phyloP scores from a whole-genome alignment of 2,888 invertebrate species.

The Morpho achilles region DNA sequence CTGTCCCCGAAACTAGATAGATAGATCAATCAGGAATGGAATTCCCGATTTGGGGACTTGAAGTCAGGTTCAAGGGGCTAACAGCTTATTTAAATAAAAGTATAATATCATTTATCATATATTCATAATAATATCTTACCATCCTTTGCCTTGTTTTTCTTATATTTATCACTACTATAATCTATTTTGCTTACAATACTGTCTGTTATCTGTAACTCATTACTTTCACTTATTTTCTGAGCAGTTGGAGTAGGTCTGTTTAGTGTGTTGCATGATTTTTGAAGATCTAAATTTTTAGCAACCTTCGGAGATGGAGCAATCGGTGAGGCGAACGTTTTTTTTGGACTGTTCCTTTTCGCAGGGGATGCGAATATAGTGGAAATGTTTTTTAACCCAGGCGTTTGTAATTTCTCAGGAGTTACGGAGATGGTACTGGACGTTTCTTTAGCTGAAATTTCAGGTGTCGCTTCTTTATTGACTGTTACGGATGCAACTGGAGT shows the following conservation, averaged over 20 bases:
- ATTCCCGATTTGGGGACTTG: no score
- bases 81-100: no score
- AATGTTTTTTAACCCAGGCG: conserved; percentile 8
- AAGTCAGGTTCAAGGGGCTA: no score
- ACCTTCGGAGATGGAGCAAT: conserved; percentile 37
- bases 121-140: conserved; percentile 36
- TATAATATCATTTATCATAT: no score
- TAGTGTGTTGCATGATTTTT: conserved; percentile 26
- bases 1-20: no score
- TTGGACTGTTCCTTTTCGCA: conserved; percentile 32
- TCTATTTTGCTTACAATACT: conserved; percentile 32
- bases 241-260: conserved; percentile 28
- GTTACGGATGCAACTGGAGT: no score
- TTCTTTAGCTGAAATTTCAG: no score
- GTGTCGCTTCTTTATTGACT: no score
- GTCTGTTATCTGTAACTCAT: conserved; percentile 31
- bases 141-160: conserved; percentile 38
- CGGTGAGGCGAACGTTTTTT: conserved; percentile 27
- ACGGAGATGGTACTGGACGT: no score
- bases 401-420: no score
- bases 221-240: conserved; percentile 32
- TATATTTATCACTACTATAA: conserved; percentile 26
- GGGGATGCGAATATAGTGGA: conserved; percentile 24
- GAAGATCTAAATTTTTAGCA: conserved; percentile 32
- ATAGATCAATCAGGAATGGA: no score